These are phyloP conservation scores for Rhyacophila evoluta DNA, from an alignment of 2,888 invertebrate species.

Conservation along the genomic window DNA sequence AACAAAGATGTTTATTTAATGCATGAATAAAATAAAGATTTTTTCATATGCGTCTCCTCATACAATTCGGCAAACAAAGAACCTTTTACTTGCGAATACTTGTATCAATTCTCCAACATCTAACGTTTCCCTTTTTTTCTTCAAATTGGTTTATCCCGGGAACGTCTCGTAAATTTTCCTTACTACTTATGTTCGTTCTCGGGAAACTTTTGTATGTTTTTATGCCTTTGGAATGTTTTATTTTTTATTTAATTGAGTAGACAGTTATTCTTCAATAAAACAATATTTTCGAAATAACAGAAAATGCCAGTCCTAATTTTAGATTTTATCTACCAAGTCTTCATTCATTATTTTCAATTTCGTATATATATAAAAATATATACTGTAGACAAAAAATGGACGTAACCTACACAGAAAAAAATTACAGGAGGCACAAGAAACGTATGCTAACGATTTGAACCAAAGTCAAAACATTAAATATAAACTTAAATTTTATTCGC, in stretches of 20 bases:
- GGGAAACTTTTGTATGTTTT: conserved; percentile 19
- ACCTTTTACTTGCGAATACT: not conserved
- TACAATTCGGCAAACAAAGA: conserved; percentile 9
- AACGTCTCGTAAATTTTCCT: conserved; percentile 22
- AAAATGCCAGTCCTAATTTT: no score
- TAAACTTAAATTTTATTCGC: no score
- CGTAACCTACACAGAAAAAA: no score
- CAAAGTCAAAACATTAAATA: no score
- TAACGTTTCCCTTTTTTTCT: conserved; percentile 22
- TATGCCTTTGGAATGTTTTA: not conserved
- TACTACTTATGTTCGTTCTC: conserved; percentile 8
- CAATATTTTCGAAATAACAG: no score
- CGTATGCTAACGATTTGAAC: no score
- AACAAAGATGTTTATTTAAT: not conserved
- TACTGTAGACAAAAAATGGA: no score
- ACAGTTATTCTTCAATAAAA: no score
- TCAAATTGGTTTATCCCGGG: conserved; percentile 24
- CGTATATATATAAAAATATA: no score
- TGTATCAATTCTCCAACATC: conserved; percentile 11
- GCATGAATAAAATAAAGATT: conserved; percentile 24
- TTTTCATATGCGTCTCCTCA: not conserved
- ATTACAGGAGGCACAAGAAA: no score
- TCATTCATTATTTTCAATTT: no score
- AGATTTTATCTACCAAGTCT: no score
- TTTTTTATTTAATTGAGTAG: conserved; percentile 5